These are phyloP conservation scores for Xyrichtys novacula DNA, from an alignment of 2,797 vertebrate species.

Conservation along the genomic window DNA sequence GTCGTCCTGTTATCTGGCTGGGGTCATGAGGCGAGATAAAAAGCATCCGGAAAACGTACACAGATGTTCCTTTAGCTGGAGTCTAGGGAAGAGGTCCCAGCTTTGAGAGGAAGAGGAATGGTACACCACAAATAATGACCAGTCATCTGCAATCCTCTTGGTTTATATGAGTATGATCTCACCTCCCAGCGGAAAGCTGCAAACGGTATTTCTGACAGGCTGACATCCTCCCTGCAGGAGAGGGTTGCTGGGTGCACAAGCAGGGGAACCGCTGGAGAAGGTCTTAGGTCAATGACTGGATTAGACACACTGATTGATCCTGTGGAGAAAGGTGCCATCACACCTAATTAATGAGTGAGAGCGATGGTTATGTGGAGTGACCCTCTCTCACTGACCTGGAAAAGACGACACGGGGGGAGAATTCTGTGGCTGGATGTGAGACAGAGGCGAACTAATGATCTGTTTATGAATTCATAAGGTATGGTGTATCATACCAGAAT, in stretches of 20 bases:
- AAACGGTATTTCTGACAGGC: conserved; percentile 56
- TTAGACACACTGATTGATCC: conserved; percentile 80
- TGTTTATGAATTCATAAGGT: conserved; percentile 51
- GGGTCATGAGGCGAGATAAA: conserved; percentile 19
- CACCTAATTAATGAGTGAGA: conserved; percentile 73
- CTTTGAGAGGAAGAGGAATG: not conserved
- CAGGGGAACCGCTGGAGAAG: conserved; percentile 54
- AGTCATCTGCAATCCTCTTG: conserved; percentile 41
- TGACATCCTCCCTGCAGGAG: conserved; percentile 56
- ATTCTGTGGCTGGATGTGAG: conserved; percentile 22
- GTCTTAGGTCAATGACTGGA: conserved; percentile 78
- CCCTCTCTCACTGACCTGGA: conserved; percentile 64
- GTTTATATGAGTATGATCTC: conserved; percentile 60
- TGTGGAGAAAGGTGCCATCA: conserved; percentile 67
- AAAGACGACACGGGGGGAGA: conserved; percentile 53
- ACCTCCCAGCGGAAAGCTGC: conserved; percentile 55
- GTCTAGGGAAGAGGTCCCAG: not conserved
- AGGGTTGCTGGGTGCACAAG: conserved; percentile 48
- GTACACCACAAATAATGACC: not conserved
- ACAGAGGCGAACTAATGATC: conserved; percentile 53
- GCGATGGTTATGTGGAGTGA: conserved; percentile 39
- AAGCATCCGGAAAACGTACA: not conserved
- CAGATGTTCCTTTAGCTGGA: too few relatives aligned
- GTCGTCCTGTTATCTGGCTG: conserved; percentile 1
- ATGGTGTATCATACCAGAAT: conserved; percentile 32